Base-by-base conservation (phyloP, 2,888 invertebrate genomes). In the Thereva nobilitata region DNA sequence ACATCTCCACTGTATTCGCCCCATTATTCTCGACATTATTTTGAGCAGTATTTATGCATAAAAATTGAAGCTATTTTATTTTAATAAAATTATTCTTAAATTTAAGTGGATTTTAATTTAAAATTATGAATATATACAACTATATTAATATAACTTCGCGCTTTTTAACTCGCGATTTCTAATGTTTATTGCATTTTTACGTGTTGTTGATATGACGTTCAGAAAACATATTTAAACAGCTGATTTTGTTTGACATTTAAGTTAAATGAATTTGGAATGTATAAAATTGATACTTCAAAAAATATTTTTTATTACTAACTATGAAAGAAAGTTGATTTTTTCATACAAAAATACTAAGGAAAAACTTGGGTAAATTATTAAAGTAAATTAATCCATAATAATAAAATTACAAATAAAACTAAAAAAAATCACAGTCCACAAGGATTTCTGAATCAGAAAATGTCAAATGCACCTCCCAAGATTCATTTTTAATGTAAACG, bases 1-100 rank as follows among this genome's bases (percentile, higher is more conserved):
- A 12, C 71, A 68, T 12, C 73, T 70, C 74, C 74, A 74, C 9
- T 64, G 69, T 59, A 74, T 72, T 68, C 70, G 69, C 6, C 72
- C 70, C 73, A 73, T 72, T 9, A 66, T 64, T n/a, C 70, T 45
- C 4, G 52, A 59, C 66, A 66, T 66, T 23, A n/a, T 37, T 42
- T 35, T n/a, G 6, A 34, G 12, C 34, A 10, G 5, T n/a, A 3
- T 38, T 6, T 57, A 10, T 49, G 6, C 12, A 49, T 42, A 9
- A 42, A 9, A n/a, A 42, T 9, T 9, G 7, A 42, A 42, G n/a
- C 42, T 42, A 42, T n/a, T 42, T 42, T 2, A 47, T 5, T 47
- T 47, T 5, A 47, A 47, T 12, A 12, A 50, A 50, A 2, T 50
- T 50, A 4, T 50, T 6, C 4, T 50, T 50, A 23, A 50, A 8